Evolutionary conservation across 2,113 vertebrate genomes (phyloP).

Genomic region (Syrmaticus mikado): DNA sequence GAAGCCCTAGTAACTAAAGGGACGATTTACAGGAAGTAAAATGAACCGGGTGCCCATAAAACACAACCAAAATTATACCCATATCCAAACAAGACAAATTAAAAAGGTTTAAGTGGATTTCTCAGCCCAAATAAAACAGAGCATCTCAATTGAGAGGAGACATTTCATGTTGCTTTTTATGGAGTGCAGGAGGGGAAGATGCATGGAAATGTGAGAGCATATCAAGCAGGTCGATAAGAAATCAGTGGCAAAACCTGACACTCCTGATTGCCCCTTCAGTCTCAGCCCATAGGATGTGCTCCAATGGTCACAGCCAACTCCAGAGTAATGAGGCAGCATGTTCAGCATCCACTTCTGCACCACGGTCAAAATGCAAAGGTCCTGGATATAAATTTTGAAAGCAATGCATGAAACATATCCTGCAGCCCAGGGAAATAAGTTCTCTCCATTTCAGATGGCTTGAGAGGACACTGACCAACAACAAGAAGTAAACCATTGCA

Average conservation of each 20-base stretch:
- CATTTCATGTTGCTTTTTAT: constrained; percentile 13
- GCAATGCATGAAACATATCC: fast-evolving
- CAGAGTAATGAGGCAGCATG: not conserved
- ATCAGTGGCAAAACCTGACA: not conserved
- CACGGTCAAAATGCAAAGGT: not conserved
- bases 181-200: constrained; percentile 53
- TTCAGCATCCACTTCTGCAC: not conserved
- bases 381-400: not conserved
- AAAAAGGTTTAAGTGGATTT: constrained; percentile 67
- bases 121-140: constrained; percentile 59
- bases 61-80: constrained; percentile 67
- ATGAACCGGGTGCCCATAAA: constrained; percentile 73
- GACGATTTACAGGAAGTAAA: constrained; percentile 79
- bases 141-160: constrained; percentile 34
- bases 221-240: constrained; percentile 25
- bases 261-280: not conserved
- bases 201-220: constrained; percentile 22
- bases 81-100: constrained; percentile 74
- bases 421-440: not conserved
- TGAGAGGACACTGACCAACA: fast-evolving
- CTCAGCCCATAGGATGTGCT: not conserved
- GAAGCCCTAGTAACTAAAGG: constrained; percentile 74
- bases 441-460: fast-evolving
- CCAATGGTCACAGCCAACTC: not conserved
- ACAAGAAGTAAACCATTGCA: not conserved